Percentiles rank a stretch among this genome's conserved stretches.
Evolutionary conservation across 2,888 invertebrate genomes (phyloP).

Genomic region (Adelphocoris suturalis): DNA sequence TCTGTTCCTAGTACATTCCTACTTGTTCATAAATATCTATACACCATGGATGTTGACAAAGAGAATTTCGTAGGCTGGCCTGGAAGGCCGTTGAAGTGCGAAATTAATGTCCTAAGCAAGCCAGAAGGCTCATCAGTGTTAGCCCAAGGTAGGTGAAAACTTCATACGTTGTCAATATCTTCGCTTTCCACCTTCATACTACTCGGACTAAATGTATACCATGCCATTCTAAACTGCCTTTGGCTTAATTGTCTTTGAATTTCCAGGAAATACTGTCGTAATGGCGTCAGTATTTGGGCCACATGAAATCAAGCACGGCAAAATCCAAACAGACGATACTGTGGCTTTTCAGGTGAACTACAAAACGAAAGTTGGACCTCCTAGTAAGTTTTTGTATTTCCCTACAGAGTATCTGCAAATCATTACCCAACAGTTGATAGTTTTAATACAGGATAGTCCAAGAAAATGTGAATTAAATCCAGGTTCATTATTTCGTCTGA

Average conservation of each 20-base stretch:
- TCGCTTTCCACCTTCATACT: too few species aligned
- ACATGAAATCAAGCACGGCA: constrained; percentile 87
- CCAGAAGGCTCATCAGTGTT: constrained; percentile 89
- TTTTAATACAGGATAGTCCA: too few species aligned
- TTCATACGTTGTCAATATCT: too few species aligned
- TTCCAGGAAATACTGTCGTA: constrained; percentile 87
- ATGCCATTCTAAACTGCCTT: too few species aligned
- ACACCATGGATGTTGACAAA: constrained; percentile 41
- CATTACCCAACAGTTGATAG: too few species aligned
- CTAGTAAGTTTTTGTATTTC: constrained; percentile 79
- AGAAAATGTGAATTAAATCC: too few species aligned
- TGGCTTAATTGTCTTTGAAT: too few species aligned
- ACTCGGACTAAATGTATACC: too few species aligned
- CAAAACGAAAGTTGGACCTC: constrained; percentile 87
- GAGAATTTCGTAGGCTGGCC: constrained; percentile 46
- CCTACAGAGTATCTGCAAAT: too few species aligned
- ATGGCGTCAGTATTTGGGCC: constrained; percentile 91
- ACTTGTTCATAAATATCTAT: too few species aligned
- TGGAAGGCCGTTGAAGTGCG: constrained; percentile 79
- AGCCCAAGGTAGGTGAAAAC: constrained; percentile 83
- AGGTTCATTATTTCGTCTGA: too few species aligned
- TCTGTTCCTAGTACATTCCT: too few species aligned
- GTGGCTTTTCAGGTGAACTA: constrained; percentile 89
- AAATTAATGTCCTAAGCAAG: constrained; percentile 86
- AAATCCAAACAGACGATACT: constrained; percentile 86